Evolutionary conservation across 2,797 vertebrate genomes (phyloP).

Genomic region (Spea hammondii): DNA sequence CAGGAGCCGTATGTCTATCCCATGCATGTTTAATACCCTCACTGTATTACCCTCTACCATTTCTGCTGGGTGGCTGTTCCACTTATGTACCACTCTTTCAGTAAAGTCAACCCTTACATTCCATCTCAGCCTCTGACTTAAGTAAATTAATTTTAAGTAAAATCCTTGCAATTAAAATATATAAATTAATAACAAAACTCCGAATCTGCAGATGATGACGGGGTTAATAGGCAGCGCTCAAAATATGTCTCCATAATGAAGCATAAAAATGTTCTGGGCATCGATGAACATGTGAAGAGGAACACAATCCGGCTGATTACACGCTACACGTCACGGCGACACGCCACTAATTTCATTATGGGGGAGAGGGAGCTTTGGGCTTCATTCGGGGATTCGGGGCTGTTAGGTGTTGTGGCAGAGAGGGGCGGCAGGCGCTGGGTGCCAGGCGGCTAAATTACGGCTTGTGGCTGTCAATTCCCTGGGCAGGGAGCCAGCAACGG

Average conservation of each 20-base stretch:
- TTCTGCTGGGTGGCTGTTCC: too few relatives aligned
- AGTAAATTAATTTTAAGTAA: too few relatives aligned
- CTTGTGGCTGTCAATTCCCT: slow-evolving; percentile 4
- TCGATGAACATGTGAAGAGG: slow-evolving; percentile 12
- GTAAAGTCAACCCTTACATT: too few relatives aligned
- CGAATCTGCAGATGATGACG: not conserved
- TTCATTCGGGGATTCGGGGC: not conserved
- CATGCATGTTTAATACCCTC: too few relatives aligned
- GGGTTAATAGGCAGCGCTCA: not conserved
- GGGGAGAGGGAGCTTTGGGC: not conserved
- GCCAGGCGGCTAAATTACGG: slow-evolving; percentile 1
- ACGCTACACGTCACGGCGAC: slow-evolving; percentile 5
- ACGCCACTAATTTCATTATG: slow-evolving; percentile 44
- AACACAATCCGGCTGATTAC: slow-evolving; percentile 33
- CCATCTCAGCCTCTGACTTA: too few relatives aligned
- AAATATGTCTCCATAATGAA: slow-evolving; percentile 5
- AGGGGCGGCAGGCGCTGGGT: not conserved
- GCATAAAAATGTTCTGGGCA: slow-evolving; percentile 18
- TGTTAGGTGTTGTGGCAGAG: not conserved
- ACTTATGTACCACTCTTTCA: too few relatives aligned
- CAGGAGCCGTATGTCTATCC: too few relatives aligned
- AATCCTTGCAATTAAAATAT: too few relatives aligned
- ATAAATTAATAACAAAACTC: too few relatives aligned
- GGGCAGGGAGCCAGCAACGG: slow-evolving; percentile 33
- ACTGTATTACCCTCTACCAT: too few relatives aligned